phyloP scores from a whole-genome alignment of 2,113 vertebrate species.

The Nansenia antarctica region DNA sequence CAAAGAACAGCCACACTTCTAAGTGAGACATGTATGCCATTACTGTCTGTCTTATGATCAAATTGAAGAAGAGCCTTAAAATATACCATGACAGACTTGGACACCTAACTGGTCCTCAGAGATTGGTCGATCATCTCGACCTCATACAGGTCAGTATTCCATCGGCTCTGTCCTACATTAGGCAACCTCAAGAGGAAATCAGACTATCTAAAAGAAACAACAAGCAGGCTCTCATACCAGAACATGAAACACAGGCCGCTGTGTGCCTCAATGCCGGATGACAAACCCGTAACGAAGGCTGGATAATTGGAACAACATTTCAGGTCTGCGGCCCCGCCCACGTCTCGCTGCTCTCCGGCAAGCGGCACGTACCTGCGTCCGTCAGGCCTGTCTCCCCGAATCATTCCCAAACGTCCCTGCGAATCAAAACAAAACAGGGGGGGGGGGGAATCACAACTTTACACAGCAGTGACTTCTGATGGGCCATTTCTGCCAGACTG shows the following conservation, averaged over 20 bases:
- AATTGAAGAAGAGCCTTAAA: neutral
- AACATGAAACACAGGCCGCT: constrained; percentile 67
- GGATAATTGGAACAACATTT: constrained; percentile 79
- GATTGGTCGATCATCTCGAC: no score
- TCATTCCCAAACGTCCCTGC: constrained; percentile 73
- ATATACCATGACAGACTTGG: no score
- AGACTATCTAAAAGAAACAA: constrained; percentile 60
- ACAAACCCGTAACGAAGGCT: constrained; percentile 73
- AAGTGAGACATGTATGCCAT: no score
- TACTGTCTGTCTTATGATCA: neutral
- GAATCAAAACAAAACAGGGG: constrained; percentile 72
- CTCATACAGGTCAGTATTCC: constrained; percentile 46
- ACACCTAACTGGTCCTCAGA: no score
- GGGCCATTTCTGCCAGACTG: constrained; percentile 47
- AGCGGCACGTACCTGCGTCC: constrained; percentile 66
- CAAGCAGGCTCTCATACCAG: constrained; percentile 55
- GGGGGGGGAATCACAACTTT: constrained; percentile 62
- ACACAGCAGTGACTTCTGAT: constrained; percentile 69
- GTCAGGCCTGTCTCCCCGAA: constrained; percentile 66
- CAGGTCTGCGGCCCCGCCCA: constrained; percentile 47
- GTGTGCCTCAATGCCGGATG: constrained; percentile 57
- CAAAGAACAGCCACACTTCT: no score
- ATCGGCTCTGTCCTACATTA: constrained; percentile 32
- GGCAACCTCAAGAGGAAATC: constrained; percentile 51
- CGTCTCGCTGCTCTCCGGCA: no score